phyloP scores from a whole-genome alignment of 2,797 vertebrate species.

The Eutrigla gurnardus region DNA sequence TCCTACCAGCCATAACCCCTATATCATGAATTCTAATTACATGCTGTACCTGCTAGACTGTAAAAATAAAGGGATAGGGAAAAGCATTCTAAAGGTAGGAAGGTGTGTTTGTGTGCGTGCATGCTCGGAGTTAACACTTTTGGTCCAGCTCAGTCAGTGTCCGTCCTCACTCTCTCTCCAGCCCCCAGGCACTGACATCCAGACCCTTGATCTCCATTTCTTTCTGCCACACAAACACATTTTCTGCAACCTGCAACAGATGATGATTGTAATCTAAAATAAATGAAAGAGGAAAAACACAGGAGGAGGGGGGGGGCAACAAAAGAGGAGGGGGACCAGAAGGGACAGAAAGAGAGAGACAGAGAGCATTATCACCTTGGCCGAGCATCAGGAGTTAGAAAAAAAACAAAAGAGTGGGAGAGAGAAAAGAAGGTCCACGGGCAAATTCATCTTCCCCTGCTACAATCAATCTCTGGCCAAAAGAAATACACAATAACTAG shows the following conservation, averaged over 20 bases:
- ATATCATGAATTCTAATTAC: no score
- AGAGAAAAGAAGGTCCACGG: constrained; percentile 89
- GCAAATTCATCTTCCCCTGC: constrained; percentile 97
- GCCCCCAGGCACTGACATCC: constrained; percentile 57
- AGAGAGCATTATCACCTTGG: constrained; percentile 94
- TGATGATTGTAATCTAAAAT: constrained; percentile 92
- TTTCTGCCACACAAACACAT: constrained; percentile 67
- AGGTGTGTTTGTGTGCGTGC: background rate
- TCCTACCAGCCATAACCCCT: no score
- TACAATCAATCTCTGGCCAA: constrained; percentile 99
- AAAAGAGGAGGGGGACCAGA: constrained; percentile 16
- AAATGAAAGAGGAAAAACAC: constrained; percentile 85
- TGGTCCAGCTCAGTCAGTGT: constrained; percentile 63
- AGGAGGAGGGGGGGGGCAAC: constrained; percentile 7
- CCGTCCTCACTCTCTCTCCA: constrained; percentile 24
- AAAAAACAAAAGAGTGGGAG: constrained; percentile 68
- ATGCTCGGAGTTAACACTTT: constrained; percentile 17
- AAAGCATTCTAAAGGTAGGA: background rate
- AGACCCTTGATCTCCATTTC: constrained; percentile 63
- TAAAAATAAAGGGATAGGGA: constrained; percentile 5
- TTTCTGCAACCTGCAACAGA: constrained; percentile 69
- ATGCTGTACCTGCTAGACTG: constrained; percentile 3
- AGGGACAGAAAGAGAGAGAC: constrained; percentile 62
- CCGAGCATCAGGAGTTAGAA: constrained; percentile 87
- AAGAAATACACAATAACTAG: constrained; percentile 99